Base-by-base conservation (phyloP, 2,113 vertebrate genomes). In the Varanus komodoensis region DNA sequence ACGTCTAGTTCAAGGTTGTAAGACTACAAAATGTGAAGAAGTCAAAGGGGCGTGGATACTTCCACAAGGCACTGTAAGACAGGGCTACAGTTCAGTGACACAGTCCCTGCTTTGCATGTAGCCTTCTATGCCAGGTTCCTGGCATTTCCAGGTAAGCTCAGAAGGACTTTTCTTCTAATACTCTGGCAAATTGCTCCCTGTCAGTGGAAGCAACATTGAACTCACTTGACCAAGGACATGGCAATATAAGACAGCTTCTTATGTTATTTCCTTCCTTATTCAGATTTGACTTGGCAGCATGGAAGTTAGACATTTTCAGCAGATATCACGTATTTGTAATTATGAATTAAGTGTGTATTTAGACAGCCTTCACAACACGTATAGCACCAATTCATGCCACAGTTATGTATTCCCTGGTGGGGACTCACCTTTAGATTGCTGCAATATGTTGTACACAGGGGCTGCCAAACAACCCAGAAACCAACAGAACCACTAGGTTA, bases 31-130 rank as follows among this genome's bases (percentile, higher is more conserved):
- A 44, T 44, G 38, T 44, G 38, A 44, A 44, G 38, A 44, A 1
- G 38, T 44, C 38, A 44, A 44, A 44, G 38, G 38, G 38, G 38
- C 3, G 38, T 44, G 38, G 38, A 44, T 44, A 44, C 38, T 44
- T 44, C 38, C 38, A 44, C 38, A 44, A 44, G 38, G 38, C 38
- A 44, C 38, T 44, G 38, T 44, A 97, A 9, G 84, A 19, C 27
- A 6, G 12, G 67, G 2, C 11, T 12, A 4, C 19, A 75, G 71
- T n/a, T 74, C 4, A 25, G 32, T 57, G 85, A 73, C 19, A 69
- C 50, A 73, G 14, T 15, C 44, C 34, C 75, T 64, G 27, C n/a
- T 29, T 61, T 54, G n/a, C n/a, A 77, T 84, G 25, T 8, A 38
- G 44, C n/a, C 15, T 48, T 17, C 44, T 23, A 3, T 15, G 1